Percentiles rank a stretch among this genome's conserved stretches.
These are phyloP conservation scores for Calcarius lapponicus DNA, from an alignment of 2,797 vertebrate species.

Conservation along the genomic window DNA sequence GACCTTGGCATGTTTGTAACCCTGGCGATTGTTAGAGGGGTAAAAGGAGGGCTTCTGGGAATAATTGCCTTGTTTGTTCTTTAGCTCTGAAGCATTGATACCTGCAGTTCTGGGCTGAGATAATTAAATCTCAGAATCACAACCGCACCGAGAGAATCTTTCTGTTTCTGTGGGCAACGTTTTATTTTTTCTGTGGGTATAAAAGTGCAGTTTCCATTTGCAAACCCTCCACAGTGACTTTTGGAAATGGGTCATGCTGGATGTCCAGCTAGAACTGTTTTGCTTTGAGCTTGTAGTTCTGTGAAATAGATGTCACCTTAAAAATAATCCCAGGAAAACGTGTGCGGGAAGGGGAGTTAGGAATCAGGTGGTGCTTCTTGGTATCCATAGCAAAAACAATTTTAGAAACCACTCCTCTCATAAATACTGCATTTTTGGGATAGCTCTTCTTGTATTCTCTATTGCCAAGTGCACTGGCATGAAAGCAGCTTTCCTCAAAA, in stretches of 20 bases:
- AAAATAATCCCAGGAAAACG: neutral
- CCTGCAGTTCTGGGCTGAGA: slow-evolving; percentile 66
- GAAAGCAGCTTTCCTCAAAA: slow-evolving; percentile 57
- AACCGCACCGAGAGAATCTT: slow-evolving; percentile 20
- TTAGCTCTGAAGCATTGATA: slow-evolving; percentile 62
- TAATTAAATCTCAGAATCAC: slow-evolving; percentile 69
- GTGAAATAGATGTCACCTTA: neutral
- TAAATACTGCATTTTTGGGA: slow-evolving; percentile 63
- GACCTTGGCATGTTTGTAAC: slow-evolving; percentile 68
- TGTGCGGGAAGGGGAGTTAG: neutral
- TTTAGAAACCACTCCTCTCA: slow-evolving; percentile 64
- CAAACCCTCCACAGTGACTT: neutral
- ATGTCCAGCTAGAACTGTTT: slow-evolving; percentile 2
- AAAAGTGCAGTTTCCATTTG: slow-evolving; percentile 20
- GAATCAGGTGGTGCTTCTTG: slow-evolving; percentile 48
- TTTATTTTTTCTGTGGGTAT: slow-evolving; percentile 14
- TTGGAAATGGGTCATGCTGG: neutral
- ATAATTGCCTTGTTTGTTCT: slow-evolving; percentile 68
- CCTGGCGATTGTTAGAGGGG: slow-evolving; percentile 50
- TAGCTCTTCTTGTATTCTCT: slow-evolving; percentile 19
- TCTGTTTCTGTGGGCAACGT: slow-evolving; percentile 20
- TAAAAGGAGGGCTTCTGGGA: slow-evolving; percentile 59
- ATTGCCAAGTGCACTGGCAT: slow-evolving; percentile 58
- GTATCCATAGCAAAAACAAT: slow-evolving; percentile 58
- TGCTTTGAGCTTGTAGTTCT: neutral